phyloP scores from a whole-genome alignment of 2,888 invertebrate species.

The Entomobrya multifasciata region DNA sequence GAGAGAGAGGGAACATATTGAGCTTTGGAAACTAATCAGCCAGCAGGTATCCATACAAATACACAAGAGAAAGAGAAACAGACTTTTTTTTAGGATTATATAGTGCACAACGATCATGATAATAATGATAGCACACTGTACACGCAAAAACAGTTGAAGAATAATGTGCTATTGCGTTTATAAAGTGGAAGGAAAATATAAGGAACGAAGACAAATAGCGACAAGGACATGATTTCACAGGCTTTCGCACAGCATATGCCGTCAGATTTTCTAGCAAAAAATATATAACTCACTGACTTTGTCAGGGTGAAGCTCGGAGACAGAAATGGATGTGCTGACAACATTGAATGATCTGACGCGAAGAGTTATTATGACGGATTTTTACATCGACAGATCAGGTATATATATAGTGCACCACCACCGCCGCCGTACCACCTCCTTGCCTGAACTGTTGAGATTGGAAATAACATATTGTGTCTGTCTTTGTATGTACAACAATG shows the following conservation, averaged over 20 bases:
- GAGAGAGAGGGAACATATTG: conserved; percentile 52
- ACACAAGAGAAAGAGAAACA: not conserved
- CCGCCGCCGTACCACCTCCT: no score
- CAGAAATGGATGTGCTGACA: conserved; percentile 51
- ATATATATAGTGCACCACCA: not conserved
- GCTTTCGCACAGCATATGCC: not conserved
- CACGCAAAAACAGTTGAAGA: not conserved
- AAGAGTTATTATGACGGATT: conserved; percentile 35
- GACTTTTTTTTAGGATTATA: no score
- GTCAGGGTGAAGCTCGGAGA: not conserved
- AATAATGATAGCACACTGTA: conserved; percentile 5
- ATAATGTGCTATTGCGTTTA: not conserved
- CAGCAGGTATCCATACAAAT: conserved; percentile 35
- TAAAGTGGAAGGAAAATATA: not conserved
- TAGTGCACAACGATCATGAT: not conserved
- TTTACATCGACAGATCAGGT: conserved; percentile 25
- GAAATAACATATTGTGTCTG: not conserved
- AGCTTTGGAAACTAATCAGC: conserved; percentile 67
- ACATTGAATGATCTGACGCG: conserved; percentile 34
- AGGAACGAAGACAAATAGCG: conserved; percentile 8
- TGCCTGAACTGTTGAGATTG: not conserved
- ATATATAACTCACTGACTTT: not conserved
- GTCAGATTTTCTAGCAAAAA: conserved; percentile 1
- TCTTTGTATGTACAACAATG: not conserved
- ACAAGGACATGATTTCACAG: conserved; percentile 22